Conservation (phyloP, 1,140 invertebrate genomes). For the Diachasma alloeum region DNA sequence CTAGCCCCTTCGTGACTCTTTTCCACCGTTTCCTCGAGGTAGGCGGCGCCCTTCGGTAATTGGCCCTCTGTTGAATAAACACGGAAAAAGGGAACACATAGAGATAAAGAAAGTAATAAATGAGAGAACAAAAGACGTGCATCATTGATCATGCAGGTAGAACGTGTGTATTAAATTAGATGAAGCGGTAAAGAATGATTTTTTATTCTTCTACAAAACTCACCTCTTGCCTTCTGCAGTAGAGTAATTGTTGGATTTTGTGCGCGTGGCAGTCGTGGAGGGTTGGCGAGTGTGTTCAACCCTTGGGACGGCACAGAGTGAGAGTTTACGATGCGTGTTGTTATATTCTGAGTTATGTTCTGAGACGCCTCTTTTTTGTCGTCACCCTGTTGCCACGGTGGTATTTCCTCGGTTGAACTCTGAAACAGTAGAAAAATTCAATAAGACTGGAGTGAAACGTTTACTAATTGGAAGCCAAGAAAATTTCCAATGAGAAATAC, state of each 20-base stretch:
- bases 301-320: constrained; percentile 72
- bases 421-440: constrained; percentile 3
- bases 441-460: background rate
- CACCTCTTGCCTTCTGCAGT: constrained; percentile 89
- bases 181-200: background rate
- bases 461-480: background rate
- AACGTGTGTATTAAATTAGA: constrained; percentile 10
- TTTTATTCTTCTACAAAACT: constrained; percentile 34
- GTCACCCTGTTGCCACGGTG: constrained; percentile 51
- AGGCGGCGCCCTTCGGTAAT: constrained; percentile 78
- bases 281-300: constrained; percentile 66
- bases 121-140: background rate
- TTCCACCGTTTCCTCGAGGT: constrained; percentile 71
- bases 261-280: constrained; percentile 73
- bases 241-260: constrained; percentile 90
- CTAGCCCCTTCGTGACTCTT: constrained; percentile 66
- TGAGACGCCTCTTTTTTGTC: constrained; percentile 45
- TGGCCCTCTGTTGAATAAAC: constrained; percentile 77
- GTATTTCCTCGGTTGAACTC: constrained; percentile 35
- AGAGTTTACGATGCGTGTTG: constrained; percentile 70
- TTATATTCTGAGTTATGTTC: constrained; percentile 56
- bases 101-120: background rate
- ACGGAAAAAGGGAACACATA: constrained; percentile 30
- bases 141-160: constrained; percentile 10
- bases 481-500: background rate